Conservation (phyloP, 2,113 vertebrate species). For the Pteruthius melanotis region DNA sequence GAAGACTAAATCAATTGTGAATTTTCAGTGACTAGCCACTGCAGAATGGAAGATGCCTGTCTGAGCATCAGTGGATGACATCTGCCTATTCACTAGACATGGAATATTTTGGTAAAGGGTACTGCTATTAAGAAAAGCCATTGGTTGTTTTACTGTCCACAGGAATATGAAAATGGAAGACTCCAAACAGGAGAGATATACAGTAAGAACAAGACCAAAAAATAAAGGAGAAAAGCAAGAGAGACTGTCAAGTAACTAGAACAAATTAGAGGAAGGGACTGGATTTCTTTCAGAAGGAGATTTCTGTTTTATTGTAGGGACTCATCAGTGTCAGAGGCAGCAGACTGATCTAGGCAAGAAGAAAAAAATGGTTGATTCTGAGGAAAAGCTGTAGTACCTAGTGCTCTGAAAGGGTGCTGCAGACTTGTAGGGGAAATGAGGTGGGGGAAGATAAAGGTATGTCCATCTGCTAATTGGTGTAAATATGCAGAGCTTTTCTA, state of each 20-base stretch:
- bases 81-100: background rate
- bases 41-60: background rate
- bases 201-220: background rate
- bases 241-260: background rate
- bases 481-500: background rate
- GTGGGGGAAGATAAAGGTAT: background rate
- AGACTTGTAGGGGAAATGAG: background rate
- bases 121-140: background rate
- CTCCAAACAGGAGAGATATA: background rate
- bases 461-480: background rate
- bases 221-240: background rate
- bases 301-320: background rate
- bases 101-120: background rate
- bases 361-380: background rate
- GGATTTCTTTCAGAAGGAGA: background rate
- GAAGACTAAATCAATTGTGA: background rate
- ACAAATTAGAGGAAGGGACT: background rate
- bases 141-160: background rate
- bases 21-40: background rate
- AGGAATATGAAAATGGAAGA: background rate
- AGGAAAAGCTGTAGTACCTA: background rate
- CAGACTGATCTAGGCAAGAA: background rate
- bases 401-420: background rate
- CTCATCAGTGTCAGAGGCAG: background rate
- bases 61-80: background rate